phyloP scores from a whole-genome alignment of 2,888 invertebrate genomes.

The Dasypolia templi region DNA sequence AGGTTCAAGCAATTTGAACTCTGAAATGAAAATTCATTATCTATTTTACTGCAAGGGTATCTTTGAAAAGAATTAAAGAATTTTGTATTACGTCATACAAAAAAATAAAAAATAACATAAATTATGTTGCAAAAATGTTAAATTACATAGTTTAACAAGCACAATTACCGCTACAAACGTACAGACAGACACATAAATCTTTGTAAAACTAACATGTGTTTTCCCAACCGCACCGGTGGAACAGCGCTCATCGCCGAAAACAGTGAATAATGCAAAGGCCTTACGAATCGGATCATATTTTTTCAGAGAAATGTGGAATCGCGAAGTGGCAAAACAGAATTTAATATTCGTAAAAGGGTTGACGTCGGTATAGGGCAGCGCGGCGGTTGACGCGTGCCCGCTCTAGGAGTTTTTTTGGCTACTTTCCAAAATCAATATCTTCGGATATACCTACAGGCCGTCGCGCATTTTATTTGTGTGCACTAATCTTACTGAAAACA shows the following conservation, averaged over 20 bases:
- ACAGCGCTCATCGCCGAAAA: conserved; percentile 76
- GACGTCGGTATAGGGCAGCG: conserved; percentile 87
- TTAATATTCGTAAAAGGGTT: conserved; percentile 91
- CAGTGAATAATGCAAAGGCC: conserved; percentile 85
- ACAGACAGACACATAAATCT: conserved; percentile 49
- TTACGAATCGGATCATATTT: conserved; percentile 86
- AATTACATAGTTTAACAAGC: conserved; percentile 30
- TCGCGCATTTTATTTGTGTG: conserved; percentile 87
- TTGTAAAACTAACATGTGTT: conserved; percentile 56
- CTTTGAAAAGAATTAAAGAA: conserved; percentile 73
- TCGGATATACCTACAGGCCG: conserved; percentile 87
- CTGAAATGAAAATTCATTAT: conserved; percentile 82
- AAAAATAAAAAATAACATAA: conserved; percentile 33
- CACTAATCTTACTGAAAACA: conserved; percentile 86
- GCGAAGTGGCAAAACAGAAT: conserved; percentile 90
- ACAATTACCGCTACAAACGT: conserved; percentile 23
- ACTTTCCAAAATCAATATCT: conserved; percentile 90
- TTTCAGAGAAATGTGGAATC: conserved; percentile 87
- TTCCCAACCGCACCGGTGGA: conserved; percentile 55
- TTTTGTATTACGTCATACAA: conserved; percentile 32
- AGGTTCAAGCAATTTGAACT: conserved; percentile 84
- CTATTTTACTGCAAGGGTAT: conserved; percentile 77
- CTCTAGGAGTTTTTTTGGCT: conserved; percentile 89
- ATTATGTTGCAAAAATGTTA: conserved; percentile 25
- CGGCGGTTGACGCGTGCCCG: conserved; percentile 89